phyloP scores from a whole-genome alignment of 2,797 vertebrate species.

The Sebastiscus tertius region DNA sequence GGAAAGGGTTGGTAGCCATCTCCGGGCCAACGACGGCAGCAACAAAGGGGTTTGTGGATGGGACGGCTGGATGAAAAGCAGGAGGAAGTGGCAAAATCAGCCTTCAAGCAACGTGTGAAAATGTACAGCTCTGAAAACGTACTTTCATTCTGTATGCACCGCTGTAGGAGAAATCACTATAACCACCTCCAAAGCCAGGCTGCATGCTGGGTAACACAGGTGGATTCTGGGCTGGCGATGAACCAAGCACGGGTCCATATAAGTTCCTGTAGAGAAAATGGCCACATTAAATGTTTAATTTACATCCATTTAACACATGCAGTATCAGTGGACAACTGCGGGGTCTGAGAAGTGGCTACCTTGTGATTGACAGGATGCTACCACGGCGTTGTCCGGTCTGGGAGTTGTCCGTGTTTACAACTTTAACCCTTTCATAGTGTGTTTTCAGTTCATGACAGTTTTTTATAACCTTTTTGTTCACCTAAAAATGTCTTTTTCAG shows the following conservation, averaged over 20 bases:
- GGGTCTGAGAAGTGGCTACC: too few relatives aligned
- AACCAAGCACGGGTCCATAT: conserved; percentile 91
- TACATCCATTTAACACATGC: background rate
- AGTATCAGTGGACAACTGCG: background rate
- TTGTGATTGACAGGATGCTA: too few relatives aligned
- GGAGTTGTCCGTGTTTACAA: too few relatives aligned
- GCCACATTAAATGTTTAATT: background rate
- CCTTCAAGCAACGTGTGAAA: background rate
- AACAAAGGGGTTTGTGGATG: conserved; percentile 96
- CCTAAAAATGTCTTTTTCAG: too few relatives aligned
- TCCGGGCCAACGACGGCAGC: conserved; percentile 89
- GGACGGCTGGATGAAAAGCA: conserved; percentile 79
- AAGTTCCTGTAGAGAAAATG: conserved; percentile 80
- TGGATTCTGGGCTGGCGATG: conserved; percentile 88
- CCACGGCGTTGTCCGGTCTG: too few relatives aligned
- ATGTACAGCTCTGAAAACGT: background rate
- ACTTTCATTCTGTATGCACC: background rate
- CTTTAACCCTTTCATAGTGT: too few relatives aligned
- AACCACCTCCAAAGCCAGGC: conserved; percentile 91
- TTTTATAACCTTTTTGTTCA: too few relatives aligned
- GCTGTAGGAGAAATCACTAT: background rate
- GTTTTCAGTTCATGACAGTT: too few relatives aligned
- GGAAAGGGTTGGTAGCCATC: conserved; percentile 96
- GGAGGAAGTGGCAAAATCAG: conserved; percentile 4
- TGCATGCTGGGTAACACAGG: conserved; percentile 88